Base-by-base conservation (phyloP, 2,888 invertebrate genomes). In the Tineola bisselliella region DNA sequence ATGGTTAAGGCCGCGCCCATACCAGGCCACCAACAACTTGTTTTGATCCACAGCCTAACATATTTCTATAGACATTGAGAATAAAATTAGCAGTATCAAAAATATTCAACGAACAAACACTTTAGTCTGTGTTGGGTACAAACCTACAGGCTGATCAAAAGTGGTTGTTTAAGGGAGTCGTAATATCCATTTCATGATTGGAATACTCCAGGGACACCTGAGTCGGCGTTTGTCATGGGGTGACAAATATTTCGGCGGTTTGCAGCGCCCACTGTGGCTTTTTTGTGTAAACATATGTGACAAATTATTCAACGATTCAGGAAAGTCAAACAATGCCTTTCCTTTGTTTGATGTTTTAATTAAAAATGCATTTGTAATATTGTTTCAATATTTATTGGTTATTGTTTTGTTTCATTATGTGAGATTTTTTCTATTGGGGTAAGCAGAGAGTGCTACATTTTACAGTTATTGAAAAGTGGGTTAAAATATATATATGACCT, bases 131-230 rank as follows among this genome's bases (percentile, higher is more conserved):
- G 58, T 15, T 33, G 1, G 15, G 12, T 8, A n/a, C 25, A 54
- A 11, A 19, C 25, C n/a, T 54, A n/a, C 1, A 54, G 54, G 54
- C 5, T 54, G 54, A 25, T 25, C 54, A 54, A 54, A 54, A 54
- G 54, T 54, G 54, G 33, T 58, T 58, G 58, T 31, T 58, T 31
- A 58, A 58, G 58, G 33, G 58, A 58, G 31, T 58, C 33, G 58
- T 58, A 58, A 58, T 58, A 58, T 33, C 58, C 58, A 58, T 58
- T 58, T 15, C 19, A 15, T 33, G 58, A 58, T 58, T 58, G 58
- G 58, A 58, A 58, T 31, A 8, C 33, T 31, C 33, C n/a, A 15
- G 33, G 18, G 33, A 58, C 58, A 58, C 58, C 58, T 58, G 58
- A 58, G 58, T 19, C 58, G 33, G 12, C 13, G 58, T 58, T 58